Evolutionary conservation across 2,797 vertebrate species (phyloP), one percentile per base, ranked within the genome.

Genomic region (Nannoperca obscura): DNA sequence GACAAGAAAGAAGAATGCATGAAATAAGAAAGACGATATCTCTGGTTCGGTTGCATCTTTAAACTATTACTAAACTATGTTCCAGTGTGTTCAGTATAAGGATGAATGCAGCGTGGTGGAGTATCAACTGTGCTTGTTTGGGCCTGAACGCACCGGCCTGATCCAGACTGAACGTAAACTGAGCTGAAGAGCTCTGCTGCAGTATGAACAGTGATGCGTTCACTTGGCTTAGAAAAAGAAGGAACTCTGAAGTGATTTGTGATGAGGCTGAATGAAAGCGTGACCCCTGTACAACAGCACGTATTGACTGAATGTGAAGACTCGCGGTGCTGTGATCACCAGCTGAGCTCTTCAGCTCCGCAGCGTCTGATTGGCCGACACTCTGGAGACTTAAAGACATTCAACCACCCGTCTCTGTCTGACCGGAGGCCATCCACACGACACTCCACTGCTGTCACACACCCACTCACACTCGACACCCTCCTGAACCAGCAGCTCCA

Each of bases 321-420:
- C 46, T 63, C 34, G 5, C 19, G 20, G 40, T 12, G 44, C 36
- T 15, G 46, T 10, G 20, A 65, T 55, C 32, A 63, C 42, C 57
- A 52, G 34, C 24, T 46, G 40, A 46, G 13, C 53, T 61, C 57
- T 34, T 49, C 40, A 24, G 34, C 57, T 70, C 68, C 12, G 40
- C n/a, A 4, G 54, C 7, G 0, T 54, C 61, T 47, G 34, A 64
- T 22, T 59, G 64, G 38, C 36, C 14, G 6, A 47, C 57, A 20
- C 76, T 72, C 79, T n/a, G 50, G 81, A 58, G 81, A 59, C 50
- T n/a, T 34, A 1, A 10, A 75, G 55, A 54, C 79, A 49, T 85
- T 71, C 67, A 75, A 71, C 71, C 54, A 64, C 68, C 77, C 36
- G 3, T n/a, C 46, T 47, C 52, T 8, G 73, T 71, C 52, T 32